A percentile compares a stretch with the other conserved stretches of the same genome.
phyloP scores from a whole-genome alignment of 2,797 vertebrate species.

The Myripristis murdjan region DNA sequence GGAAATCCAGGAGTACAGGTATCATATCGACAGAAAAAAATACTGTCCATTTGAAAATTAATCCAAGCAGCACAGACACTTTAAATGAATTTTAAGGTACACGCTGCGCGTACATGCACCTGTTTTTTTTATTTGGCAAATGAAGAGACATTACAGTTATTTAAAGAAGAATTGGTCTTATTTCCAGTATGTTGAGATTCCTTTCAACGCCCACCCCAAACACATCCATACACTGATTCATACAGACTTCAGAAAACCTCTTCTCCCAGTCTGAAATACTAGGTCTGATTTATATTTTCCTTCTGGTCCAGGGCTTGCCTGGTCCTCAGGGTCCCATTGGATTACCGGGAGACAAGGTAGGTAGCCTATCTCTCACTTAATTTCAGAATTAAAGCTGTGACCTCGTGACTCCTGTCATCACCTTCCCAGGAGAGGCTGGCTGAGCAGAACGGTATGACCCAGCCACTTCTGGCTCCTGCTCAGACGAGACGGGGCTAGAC shows the following conservation, averaged over 20 bases:
- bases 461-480: conserved; percentile 55
- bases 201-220: not conserved
- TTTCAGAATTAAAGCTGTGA: conserved; percentile 66
- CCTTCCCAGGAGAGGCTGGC: conserved; percentile 41
- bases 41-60: not conserved
- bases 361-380: conserved; percentile 63
- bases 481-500: conserved; percentile 60
- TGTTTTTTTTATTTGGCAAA: no score
- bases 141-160: conserved; percentile 7
- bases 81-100: not conserved
- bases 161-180: conserved; percentile 10
- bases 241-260: conserved; percentile 6
- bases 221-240: conserved; percentile 6
- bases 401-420: conserved; percentile 67
- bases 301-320: conserved; percentile 87
- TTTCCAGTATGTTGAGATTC: conserved; percentile 7
- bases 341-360: conserved; percentile 94
- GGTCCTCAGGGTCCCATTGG: conserved; percentile 94
- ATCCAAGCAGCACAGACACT: not conserved
- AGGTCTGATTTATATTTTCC: conserved; percentile 70
- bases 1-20: conserved; percentile 93
- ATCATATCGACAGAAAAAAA: not conserved
- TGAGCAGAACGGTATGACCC: conserved; percentile 35
- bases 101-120: not conserved
- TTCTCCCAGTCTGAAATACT: conserved; percentile 42